Percentiles rank a stretch among this genome's conserved stretches.
Conservation (phyloP, 2,113 vertebrate species). For the Anarrhichthys ocellatus region DNA sequence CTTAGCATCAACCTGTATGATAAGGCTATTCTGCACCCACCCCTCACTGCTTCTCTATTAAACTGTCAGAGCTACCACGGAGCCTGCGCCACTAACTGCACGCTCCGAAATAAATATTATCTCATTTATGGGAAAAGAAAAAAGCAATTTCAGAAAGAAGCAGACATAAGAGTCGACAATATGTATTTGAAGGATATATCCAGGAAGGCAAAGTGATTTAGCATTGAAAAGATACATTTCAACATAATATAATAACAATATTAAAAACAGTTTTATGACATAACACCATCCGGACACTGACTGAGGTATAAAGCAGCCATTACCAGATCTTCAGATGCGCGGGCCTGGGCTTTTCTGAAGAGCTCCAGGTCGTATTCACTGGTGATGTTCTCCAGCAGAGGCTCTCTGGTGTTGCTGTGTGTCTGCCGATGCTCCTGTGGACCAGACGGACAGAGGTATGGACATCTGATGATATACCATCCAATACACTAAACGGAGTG, state of each 20-base stretch:
- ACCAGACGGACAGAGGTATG: not conserved
- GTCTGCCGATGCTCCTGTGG: conserved; percentile 93
- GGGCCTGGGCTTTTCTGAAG: conserved; percentile 96
- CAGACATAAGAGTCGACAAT: too few relatives aligned
- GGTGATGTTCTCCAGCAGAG: conserved; percentile 97
- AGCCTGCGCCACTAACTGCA: too few relatives aligned
- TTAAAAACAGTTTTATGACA: not conserved
- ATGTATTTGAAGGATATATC: too few relatives aligned
- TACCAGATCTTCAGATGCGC: conserved; percentile 98
- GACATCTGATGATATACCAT: not conserved
- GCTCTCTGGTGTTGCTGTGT: conserved; percentile 93
- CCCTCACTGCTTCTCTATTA: too few relatives aligned
- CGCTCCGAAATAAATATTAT: too few relatives aligned
- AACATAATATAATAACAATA: too few relatives aligned
- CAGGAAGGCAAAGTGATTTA: too few relatives aligned
- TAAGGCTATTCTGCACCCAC: not conserved
- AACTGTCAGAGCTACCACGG: too few relatives aligned
- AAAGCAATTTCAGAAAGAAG: too few relatives aligned
- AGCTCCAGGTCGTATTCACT: conserved; percentile 98
- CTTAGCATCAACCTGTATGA: not conserved
- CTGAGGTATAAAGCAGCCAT: conserved; percentile 37
- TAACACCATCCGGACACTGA: not conserved
- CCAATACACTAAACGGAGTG: not conserved
- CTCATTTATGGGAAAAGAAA: too few relatives aligned
- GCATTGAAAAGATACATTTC: too few relatives aligned